Base-by-base conservation (phyloP, 2,797 vertebrate genomes). In the Hephaestus fuliginosus region DNA sequence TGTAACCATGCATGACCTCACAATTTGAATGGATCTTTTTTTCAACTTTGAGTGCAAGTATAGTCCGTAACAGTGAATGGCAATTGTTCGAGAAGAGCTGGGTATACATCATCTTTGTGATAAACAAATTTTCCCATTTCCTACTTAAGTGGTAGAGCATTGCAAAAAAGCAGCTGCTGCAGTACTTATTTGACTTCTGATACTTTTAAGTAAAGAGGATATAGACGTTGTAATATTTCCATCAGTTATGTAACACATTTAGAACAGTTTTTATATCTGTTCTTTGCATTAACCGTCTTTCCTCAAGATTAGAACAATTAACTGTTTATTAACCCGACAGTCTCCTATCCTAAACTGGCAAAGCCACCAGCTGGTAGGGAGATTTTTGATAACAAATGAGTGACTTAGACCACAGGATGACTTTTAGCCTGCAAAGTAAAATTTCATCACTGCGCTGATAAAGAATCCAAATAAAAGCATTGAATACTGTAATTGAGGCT, bases 201-300 rank as follows among this genome's bases (percentile, higher is more conserved):
- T 61, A 52, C 43, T 13, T 33, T 39, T 8, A 2, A 28, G 39
- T 17, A 9, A 64, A 41, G 8, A 64, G 17, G 51, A 64, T 60
- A 64, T 1, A 44, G 14, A 46, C 17, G 39, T 8, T 44, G 44
- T 44, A 25, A 55, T 10, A 20, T 56, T 65, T 57, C 36, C 30
- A 67, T 56, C 41, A 48, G 28, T 22, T 49, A 68, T 56, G 5
- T 7, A 36, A 51, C 46, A 49, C 14, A 36, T 63, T 36, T 41
- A 51, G 22, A 63, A 64, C 20, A 11, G n/a, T 46, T 76, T 53
- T 18, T 13, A 52, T n/a, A 1, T 28, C 0, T 0, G 13, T 52
- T 65, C 66, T 81, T 65, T n/a, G 17, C 39, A 65, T 30, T 33
- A 30, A 44, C 48, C 46, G 63, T 33, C 30, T 74, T 62, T 17